A percentile compares a stretch with the other conserved stretches of the same genome.
Conservation (phyloP, 2,888 invertebrate species). For the Alloscopus bannaensis region DNA sequence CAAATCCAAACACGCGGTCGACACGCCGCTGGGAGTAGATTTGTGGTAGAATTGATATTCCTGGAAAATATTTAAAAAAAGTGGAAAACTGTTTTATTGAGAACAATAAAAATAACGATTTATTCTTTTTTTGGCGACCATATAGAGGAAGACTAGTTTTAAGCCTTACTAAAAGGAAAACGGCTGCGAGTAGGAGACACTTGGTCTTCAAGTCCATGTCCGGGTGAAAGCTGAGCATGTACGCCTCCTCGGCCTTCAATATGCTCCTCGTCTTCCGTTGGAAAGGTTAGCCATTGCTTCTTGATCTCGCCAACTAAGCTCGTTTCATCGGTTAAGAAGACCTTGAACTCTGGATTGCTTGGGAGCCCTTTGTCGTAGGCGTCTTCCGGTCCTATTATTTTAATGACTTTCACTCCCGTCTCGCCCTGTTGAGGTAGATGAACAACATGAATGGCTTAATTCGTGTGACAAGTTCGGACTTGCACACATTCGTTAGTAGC, state of each 20-base stretch:
- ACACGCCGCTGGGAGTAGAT: conserved; percentile 59
- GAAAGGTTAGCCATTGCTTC: conserved; percentile 66
- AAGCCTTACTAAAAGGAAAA: conserved; percentile 65
- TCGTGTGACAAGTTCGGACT: too few relatives aligned
- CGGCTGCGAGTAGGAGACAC: conserved; percentile 61
- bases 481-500: too few relatives aligned
- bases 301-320: conserved; percentile 66
- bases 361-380: conserved; percentile 64
- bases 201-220: conserved; percentile 68
- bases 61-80: conserved; percentile 36
- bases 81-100: neutral
- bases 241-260: conserved; percentile 63
- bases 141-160: neutral
- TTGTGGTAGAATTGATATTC: conserved; percentile 70
- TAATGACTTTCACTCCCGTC: conserved; percentile 62
- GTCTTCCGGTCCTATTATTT: conserved; percentile 58
- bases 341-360: conserved; percentile 63
- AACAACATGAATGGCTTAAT: too few relatives aligned
- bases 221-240: conserved; percentile 65
- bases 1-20: conserved; percentile 66
- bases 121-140: too few relatives aligned
- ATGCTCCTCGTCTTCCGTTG: conserved; percentile 52
- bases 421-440: too few relatives aligned
- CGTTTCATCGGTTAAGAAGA: conserved; percentile 64
- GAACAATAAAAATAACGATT: conserved; percentile 20